Conservation (phyloP, 2,113 vertebrate species). For the Oncorhynchus mykiss region DNA sequence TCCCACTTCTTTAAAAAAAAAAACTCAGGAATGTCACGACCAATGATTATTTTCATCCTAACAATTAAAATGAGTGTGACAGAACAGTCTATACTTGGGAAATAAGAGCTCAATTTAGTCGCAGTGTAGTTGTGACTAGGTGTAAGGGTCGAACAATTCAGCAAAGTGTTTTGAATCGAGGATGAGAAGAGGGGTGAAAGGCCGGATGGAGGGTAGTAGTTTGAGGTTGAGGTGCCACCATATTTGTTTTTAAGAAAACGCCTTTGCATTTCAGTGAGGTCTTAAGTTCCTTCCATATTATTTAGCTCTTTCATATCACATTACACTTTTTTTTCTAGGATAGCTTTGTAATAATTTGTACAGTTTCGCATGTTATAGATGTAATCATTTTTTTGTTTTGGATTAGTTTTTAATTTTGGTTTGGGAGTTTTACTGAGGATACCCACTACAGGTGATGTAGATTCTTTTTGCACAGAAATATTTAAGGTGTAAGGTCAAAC, state of each 20-base stretch:
- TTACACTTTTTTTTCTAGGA: slow-evolving; percentile 78
- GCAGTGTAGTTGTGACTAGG: slow-evolving; percentile 18
- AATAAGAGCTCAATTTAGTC: slow-evolving; percentile 14
- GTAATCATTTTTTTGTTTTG: slow-evolving; percentile 87
- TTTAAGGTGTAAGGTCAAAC: slow-evolving; percentile 90
- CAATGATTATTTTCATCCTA: slow-evolving; percentile 57
- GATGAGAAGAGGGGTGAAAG: slow-evolving; percentile 12
- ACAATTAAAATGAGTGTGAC: slow-evolving; percentile 8
- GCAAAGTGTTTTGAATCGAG: slow-evolving; percentile 11
- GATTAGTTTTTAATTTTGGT: slow-evolving; percentile 76
- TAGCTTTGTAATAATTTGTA: slow-evolving; percentile 96
- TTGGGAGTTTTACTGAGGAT: slow-evolving; percentile 86
- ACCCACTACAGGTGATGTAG: slow-evolving; percentile 88
- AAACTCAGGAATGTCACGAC: slow-evolving; percentile 72
- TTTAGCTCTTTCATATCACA: slow-evolving; percentile 87
- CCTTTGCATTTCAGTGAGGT: slow-evolving; percentile 81
- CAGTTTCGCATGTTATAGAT: slow-evolving; percentile 97
- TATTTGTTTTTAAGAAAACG: slow-evolving; percentile 50
- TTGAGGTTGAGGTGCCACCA: slow-evolving; percentile 36
- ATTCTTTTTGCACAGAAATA: slow-evolving; percentile 97
- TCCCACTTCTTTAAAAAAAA: slow-evolving; percentile 32
- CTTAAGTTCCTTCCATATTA: slow-evolving; percentile 85
- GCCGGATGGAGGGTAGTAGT: slow-evolving; percentile 28
- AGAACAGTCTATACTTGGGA: not conserved
- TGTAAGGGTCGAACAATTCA: too few relatives aligned